Evolutionary conservation across 2,113 vertebrate genomes (phyloP).

Genomic region (Embiotoca jacksoni): DNA sequence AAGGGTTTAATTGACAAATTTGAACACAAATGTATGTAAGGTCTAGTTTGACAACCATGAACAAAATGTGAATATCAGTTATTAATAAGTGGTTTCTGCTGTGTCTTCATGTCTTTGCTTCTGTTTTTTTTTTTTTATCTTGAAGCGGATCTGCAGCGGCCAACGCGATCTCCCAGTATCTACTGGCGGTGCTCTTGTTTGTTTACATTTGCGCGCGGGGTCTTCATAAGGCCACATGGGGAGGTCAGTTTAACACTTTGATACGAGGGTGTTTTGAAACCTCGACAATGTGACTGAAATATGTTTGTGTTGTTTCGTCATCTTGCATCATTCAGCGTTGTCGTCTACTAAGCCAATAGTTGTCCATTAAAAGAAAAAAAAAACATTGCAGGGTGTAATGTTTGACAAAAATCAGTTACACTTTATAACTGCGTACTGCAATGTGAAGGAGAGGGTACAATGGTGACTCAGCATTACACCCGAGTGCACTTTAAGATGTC

Average conservation of each 20-base stretch:
- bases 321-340: not conserved
- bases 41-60: too few species aligned
- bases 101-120: not conserved
- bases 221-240: slow-evolving; percentile 90
- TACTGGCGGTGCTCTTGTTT: slow-evolving; percentile 83
- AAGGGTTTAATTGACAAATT: too few species aligned
- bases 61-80: not conserved
- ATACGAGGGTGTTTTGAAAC: not conserved
- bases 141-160: slow-evolving; percentile 91
- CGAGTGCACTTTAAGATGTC: not conserved
- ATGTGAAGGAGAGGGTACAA: not conserved
- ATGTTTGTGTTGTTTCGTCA: not conserved
- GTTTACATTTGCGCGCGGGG: slow-evolving; percentile 86
- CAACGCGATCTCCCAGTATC: slow-evolving; percentile 89
- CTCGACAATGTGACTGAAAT: not conserved
- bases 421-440: slow-evolving; percentile 26
- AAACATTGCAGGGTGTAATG: slow-evolving; percentile 25
- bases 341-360: not conserved
- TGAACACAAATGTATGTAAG: too few species aligned
- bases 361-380: not conserved
- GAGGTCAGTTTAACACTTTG: slow-evolving; percentile 61
- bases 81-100: not conserved
- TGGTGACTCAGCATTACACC: not conserved
- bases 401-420: slow-evolving; percentile 29
- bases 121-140: not conserved